Evolutionary conservation across 2,888 invertebrate species (phyloP).

Genomic region (Sphecodes monilicornis): DNA sequence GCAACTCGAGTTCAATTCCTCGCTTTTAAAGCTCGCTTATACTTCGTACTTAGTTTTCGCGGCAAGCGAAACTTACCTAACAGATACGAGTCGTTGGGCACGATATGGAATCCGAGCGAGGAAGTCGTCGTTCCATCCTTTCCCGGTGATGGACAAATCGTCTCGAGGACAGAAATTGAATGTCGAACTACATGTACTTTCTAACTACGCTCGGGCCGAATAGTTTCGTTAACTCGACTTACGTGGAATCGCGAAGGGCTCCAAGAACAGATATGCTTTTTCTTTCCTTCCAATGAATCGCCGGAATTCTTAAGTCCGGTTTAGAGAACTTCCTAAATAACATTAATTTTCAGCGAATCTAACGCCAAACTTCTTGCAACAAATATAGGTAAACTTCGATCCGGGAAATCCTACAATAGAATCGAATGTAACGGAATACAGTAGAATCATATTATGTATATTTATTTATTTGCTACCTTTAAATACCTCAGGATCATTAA

Average conservation of each 20-base stretch:
- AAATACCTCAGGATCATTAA: background rate
- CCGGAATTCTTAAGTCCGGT: conserved; percentile 15
- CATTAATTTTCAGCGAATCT: conserved; percentile 16
- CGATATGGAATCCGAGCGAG: conserved; percentile 64
- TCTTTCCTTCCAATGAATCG: background rate
- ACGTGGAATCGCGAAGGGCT: conserved; percentile 30
- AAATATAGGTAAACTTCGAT: background rate
- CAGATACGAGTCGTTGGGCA: conserved; percentile 69
- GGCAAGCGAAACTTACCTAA: conserved; percentile 66
- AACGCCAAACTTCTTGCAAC: background rate
- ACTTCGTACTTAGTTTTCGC: conserved; percentile 70
- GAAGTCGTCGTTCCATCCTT: conserved; percentile 53
- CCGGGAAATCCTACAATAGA: background rate
- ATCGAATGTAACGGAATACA: background rate
- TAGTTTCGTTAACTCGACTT: conserved; percentile 63
- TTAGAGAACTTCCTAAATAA: conserved; percentile 22
- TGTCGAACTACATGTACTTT: conserved; percentile 60
- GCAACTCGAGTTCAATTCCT: conserved; percentile 59
- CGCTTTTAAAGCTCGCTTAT: conserved; percentile 70
- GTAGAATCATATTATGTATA: background rate
- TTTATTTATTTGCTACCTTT: background rate
- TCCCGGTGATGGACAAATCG: conserved; percentile 67
- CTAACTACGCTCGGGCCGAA: conserved; percentile 54
- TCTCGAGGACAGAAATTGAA: conserved; percentile 68
- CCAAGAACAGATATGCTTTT: conserved; percentile 10